Evolutionary conservation across 2,113 vertebrate genomes (phyloP).

Genomic region (Callithrix jacchus): DNA sequence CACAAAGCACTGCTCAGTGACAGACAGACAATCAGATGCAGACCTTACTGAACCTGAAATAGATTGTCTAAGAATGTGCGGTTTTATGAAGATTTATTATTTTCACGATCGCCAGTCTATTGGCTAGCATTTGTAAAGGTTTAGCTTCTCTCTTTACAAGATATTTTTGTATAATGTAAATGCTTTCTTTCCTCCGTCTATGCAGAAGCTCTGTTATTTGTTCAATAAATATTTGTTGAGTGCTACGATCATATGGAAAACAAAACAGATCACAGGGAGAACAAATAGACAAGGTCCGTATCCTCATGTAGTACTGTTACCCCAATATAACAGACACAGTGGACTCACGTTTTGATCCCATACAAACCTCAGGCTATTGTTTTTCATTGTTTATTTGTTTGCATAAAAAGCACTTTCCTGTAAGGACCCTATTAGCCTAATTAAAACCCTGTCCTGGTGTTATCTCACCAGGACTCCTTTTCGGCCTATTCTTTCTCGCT

Average conservation of each 20-base stretch:
- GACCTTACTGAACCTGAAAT: not conserved
- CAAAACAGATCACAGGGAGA: not conserved
- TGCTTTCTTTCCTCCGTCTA: not conserved
- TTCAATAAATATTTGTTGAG: conserved; percentile 29
- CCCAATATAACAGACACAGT: not conserved
- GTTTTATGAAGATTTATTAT: not conserved
- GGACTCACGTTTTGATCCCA: not conserved
- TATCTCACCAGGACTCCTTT: not conserved
- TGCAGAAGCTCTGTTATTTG: not conserved
- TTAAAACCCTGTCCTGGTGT: conserved; percentile 7
- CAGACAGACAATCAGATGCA: not conserved
- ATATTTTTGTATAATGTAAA: not conserved
- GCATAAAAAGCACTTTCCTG: not conserved
- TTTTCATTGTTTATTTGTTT: not conserved
- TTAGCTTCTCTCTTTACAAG: not conserved
- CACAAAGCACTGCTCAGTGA: not conserved
- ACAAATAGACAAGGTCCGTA: not conserved
- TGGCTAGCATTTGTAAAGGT: not conserved
- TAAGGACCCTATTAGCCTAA: not conserved
- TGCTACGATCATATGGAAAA: not conserved
- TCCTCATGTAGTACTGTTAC: not conserved
- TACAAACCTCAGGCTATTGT: not conserved
- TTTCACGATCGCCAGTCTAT: not conserved
- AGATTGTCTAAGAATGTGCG: not conserved
- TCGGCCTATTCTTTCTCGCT: not conserved